These are phyloP conservation scores for Garra rufa DNA, from an alignment of 2,113 vertebrate genomes.

Conservation along the genomic window DNA sequence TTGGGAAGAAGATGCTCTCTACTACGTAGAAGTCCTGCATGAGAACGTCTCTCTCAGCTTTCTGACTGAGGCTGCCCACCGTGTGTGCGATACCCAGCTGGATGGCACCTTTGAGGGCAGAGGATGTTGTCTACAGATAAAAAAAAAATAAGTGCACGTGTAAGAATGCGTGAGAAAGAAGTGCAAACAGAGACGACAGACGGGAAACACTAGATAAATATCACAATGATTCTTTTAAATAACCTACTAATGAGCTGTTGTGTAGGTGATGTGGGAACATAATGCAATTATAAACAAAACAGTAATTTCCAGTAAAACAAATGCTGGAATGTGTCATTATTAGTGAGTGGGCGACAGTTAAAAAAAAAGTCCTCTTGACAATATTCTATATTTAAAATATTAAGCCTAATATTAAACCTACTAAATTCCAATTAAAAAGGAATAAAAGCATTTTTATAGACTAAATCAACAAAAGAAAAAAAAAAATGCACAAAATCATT, in stretches of 20 bases:
- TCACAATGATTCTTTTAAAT: not conserved
- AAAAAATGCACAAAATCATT: too few species aligned
- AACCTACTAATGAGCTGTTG: not conserved
- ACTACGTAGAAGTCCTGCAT: slow-evolving; percentile 98
- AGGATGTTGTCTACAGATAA: slow-evolving; percentile 84
- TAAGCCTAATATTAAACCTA: too few species aligned
- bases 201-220: not conserved
- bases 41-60: slow-evolving; percentile 92
- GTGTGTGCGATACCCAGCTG: slow-evolving; percentile 94
- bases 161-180: not conserved
- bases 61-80: slow-evolving; percentile 90
- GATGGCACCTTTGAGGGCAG: slow-evolving; percentile 92
- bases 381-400: too few species aligned
- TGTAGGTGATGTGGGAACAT: not conserved
- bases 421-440: too few species aligned
- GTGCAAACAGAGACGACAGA: not conserved
- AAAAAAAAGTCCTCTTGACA: not conserved
- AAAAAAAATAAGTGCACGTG: not conserved
- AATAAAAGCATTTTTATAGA: too few species aligned
- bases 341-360: not conserved
- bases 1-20: slow-evolving; percentile 94
- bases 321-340: slow-evolving; percentile 2
- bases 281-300: not conserved
- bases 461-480: too few species aligned
- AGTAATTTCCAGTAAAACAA: not conserved